These are phyloP conservation scores for Dissostichus mawsoni DNA, from an alignment of 2,113 vertebrate genomes.

Conservation along the genomic window DNA sequence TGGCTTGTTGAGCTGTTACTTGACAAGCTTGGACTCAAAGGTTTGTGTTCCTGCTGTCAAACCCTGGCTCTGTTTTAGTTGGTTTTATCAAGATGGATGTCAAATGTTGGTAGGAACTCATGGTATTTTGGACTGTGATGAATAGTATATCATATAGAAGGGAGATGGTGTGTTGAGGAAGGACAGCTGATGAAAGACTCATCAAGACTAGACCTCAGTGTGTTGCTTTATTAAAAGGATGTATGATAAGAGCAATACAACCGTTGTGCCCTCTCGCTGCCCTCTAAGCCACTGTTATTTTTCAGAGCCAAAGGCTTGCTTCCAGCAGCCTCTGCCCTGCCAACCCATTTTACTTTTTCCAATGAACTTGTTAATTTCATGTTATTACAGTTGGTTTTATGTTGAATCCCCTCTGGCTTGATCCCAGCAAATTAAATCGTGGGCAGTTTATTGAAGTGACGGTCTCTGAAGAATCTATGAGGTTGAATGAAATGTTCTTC, in stretches of 20 bases:
- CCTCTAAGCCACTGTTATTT: slow-evolving; percentile 65
- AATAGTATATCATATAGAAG: slow-evolving; percentile 13
- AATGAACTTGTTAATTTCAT: slow-evolving; percentile 75
- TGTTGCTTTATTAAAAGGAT: slow-evolving; percentile 61
- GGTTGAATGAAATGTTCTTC: slow-evolving; percentile 59
- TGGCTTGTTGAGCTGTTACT: slow-evolving; percentile 75
- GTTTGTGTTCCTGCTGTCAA: slow-evolving; percentile 76
- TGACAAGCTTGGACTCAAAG: slow-evolving; percentile 75
- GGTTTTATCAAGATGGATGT: slow-evolving; percentile 65
- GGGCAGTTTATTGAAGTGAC: slow-evolving; percentile 76
- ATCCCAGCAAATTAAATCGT: slow-evolving; percentile 75
- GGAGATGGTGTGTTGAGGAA: slow-evolving; percentile 23
- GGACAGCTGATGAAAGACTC: slow-evolving; percentile 36
- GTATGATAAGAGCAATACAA: slow-evolving; percentile 47
- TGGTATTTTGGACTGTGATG: slow-evolving; percentile 18
- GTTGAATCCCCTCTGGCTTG: slow-evolving; percentile 75
- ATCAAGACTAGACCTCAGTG: slow-evolving; percentile 14
- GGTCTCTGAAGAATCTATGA: slow-evolving; percentile 66
- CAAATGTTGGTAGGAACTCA: slow-evolving; percentile 30
- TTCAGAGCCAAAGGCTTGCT: slow-evolving; percentile 56
- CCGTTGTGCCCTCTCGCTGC: slow-evolving; percentile 61
- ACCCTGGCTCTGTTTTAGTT: slow-evolving; percentile 49
- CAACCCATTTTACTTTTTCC: slow-evolving; percentile 50
- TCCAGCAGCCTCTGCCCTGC: slow-evolving; percentile 32
- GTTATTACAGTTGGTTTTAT: slow-evolving; percentile 77